A percentile compares a stretch with the other conserved stretches of the same genome.
Evolutionary conservation across 2,113 vertebrate species (phyloP).

Genomic region (Cyprichromis sp.): DNA sequence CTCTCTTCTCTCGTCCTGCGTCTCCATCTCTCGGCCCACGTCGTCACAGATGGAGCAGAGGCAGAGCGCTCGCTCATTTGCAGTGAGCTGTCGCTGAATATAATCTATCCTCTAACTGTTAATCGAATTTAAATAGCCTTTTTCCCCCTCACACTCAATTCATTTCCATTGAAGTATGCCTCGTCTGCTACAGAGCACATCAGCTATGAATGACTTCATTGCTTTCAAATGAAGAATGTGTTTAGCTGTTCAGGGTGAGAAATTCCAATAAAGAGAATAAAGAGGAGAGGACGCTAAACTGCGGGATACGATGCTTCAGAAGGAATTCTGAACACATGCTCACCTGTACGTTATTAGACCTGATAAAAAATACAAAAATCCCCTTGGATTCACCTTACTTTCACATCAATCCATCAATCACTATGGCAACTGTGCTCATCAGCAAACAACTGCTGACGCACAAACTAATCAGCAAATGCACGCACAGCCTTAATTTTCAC

Average conservation of each 20-base stretch:
- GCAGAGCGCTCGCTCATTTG: not conserved
- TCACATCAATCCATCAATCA: not conserved
- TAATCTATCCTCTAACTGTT: not conserved
- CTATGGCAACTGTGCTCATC: not conserved
- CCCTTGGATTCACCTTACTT: not conserved
- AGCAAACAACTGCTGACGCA: not conserved
- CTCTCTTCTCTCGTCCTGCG: not conserved
- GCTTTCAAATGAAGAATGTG: not conserved
- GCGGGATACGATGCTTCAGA: not conserved
- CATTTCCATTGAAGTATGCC: not conserved
- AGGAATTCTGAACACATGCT: not conserved
- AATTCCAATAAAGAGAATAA: not conserved
- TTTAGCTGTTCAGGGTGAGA: not conserved
- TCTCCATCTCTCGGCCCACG: not conserved
- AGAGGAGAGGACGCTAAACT: not conserved
- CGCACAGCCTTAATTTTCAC: not conserved
- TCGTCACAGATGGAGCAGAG: conserved; percentile 25
- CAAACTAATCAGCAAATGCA: not conserved
- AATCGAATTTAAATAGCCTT: not conserved
- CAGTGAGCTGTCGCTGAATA: conserved; percentile 16
- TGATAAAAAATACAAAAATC: not conserved
- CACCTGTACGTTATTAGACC: not conserved
- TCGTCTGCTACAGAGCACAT: not conserved
- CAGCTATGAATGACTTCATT: not conserved
- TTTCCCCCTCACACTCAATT: not conserved